Base-by-base conservation (phyloP, 2,888 invertebrate species). In the Heliconius hortense region DNA sequence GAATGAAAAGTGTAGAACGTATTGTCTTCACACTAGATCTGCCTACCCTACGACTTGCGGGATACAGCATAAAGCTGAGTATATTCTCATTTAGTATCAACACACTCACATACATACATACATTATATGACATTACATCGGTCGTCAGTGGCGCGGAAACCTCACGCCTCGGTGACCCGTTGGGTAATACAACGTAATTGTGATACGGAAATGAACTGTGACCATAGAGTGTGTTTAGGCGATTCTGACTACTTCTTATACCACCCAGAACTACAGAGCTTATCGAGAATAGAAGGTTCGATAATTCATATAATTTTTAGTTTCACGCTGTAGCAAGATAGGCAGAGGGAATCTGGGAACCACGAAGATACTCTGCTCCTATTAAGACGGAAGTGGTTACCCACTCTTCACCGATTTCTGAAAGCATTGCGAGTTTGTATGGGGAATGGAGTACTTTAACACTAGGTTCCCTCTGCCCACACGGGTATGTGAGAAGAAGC, bases 141-240 rank as follows among this genome's bases (percentile, higher is more conserved):
- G 26, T 5, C 26, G 67, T 73, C 73, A 73, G 59, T 73, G 67
- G 43, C 21, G 43, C 67, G 67, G 73, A 67, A 73, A 73, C 59
- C n/a, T 67, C 43, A 67, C 73, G 73, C 59, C 59, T 59, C 28
- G n/a, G 13, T 43, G 60, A 26, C 26, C 21, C 59, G 28, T 56
- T 59, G 66, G 26, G 15, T 63, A 35, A 64, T 62, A 43, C 64
- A 15, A 72, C 66, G 21, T 43, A 56, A 63, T 31, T 63, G 31
- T 35, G 63, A 21, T 31, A 31, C 21, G 31, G 63, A 31, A 31
- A 63, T 63, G 21, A 31, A 63, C 63, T 18, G 31, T n/a, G 31
- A 63, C 63, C 21, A 11, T 8, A 64, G n/a, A 64, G 18, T 7
- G 1, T 31, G 10, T 21, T 31, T 11, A 35, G 35, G n/a, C 35